A percentile compares a stretch with the other conserved stretches of the same genome.
phyloP scores from a whole-genome alignment of 2,888 invertebrate genomes.

The Dromius quadrimaculatus region DNA sequence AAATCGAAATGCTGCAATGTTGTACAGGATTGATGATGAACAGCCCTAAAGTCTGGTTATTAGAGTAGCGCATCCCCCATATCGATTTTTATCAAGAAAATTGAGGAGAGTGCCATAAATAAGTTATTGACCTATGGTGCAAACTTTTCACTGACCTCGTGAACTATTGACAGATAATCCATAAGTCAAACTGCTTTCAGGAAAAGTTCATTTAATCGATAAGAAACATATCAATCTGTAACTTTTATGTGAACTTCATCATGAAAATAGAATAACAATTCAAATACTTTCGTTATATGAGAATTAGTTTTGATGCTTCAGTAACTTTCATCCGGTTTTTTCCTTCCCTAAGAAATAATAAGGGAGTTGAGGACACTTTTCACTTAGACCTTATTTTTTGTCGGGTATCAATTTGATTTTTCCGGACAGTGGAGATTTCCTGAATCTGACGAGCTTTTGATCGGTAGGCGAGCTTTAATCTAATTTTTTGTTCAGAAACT shows the following conservation, averaged over 20 bases:
- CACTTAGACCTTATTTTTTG: constrained; percentile 40
- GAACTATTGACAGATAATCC: background rate
- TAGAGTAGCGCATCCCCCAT: too few relatives aligned
- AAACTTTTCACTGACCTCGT: constrained; percentile 17
- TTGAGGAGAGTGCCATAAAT: too few relatives aligned
- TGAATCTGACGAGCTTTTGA: constrained; percentile 49
- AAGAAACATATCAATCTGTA: too few relatives aligned
- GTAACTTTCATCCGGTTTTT: constrained; percentile 20
- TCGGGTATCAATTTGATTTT: constrained; percentile 45
- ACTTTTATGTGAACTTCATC: too few relatives aligned
- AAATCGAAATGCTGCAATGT: too few relatives aligned
- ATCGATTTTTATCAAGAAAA: too few relatives aligned
- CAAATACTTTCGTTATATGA: too few relatives aligned
- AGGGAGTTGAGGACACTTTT: constrained; percentile 15
- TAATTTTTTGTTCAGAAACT: constrained; percentile 44
- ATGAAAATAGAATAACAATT: too few relatives aligned
- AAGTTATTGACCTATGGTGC: constrained; percentile 24
- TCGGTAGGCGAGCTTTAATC: constrained; percentile 50
- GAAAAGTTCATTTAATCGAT: constrained; percentile 4
- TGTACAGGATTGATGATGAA: too few relatives aligned
- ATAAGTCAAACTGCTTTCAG: constrained; percentile 3
- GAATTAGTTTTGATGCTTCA: constrained; percentile 6
- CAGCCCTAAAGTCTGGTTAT: too few relatives aligned
- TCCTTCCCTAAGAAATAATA: constrained; percentile 18
- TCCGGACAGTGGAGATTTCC: constrained; percentile 50